Percentiles rank a stretch among this genome's conserved stretches.
phyloP scores from a whole-genome alignment of 2,113 vertebrate species.

The Benitochromis conjunctus region DNA sequence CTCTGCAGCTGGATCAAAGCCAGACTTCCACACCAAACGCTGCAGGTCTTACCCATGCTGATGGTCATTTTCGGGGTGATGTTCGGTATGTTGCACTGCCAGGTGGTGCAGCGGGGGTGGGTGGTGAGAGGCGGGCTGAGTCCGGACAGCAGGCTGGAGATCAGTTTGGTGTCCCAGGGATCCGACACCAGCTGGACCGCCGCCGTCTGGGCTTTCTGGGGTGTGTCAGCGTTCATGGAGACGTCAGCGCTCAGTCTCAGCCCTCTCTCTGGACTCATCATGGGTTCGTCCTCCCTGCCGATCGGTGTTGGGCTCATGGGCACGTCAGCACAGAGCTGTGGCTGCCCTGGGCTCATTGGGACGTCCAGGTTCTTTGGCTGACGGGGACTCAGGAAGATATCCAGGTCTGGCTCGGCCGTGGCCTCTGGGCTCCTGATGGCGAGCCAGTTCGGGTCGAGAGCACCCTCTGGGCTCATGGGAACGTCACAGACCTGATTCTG shows the following conservation, averaged over 20 bases:
- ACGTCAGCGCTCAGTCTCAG: neutral
- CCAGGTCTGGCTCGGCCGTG: constrained; percentile 7
- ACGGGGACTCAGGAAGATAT: constrained; percentile 44
- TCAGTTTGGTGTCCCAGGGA: constrained; percentile 83
- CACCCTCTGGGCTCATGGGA: constrained; percentile 49
- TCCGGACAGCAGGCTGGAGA: constrained; percentile 70
- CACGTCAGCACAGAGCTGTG: neutral
- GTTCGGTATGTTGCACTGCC: constrained; percentile 73
- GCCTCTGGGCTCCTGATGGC: neutral
- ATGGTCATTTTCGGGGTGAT: constrained; percentile 77
- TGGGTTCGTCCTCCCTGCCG: neutral
- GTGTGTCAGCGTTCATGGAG: constrained; percentile 7
- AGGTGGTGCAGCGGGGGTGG: constrained; percentile 70
- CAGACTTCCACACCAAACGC: neutral
- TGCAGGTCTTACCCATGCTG: constrained; percentile 75
- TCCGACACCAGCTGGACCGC: constrained; percentile 71
- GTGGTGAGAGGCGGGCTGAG: constrained; percentile 76
- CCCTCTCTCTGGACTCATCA: constrained; percentile 14
- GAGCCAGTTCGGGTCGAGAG: constrained; percentile 4
- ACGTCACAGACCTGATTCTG: neutral
- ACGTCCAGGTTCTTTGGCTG: neutral
- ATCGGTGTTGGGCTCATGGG: constrained; percentile 43
- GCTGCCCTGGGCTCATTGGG: constrained; percentile 33
- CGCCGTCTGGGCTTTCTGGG: neutral
- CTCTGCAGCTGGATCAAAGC: neutral